A percentile compares a stretch with the other conserved stretches of the same genome.
phyloP scores from a whole-genome alignment of 2,888 invertebrate species.

The Thymelicus acteon region DNA sequence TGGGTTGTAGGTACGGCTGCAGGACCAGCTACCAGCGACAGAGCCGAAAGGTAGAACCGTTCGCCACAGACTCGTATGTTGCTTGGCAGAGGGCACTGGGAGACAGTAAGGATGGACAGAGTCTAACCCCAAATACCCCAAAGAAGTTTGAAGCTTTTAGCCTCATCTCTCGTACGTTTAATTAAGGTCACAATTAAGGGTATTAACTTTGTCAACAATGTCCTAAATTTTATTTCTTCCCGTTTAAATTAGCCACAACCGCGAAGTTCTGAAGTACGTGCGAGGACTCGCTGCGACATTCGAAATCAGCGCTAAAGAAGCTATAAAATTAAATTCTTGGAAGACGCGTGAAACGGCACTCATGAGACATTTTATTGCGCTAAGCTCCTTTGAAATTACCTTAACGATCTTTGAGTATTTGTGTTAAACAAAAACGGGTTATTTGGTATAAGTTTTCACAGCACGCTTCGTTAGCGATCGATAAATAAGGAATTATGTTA shows the following conservation, averaged over 20 bases:
- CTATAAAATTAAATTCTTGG: conserved; percentile 63
- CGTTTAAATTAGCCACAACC: not conserved
- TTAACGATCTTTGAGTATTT: conserved; percentile 44
- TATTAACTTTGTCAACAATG: too few relatives aligned
- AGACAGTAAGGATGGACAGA: too few relatives aligned
- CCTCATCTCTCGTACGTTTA: too few relatives aligned
- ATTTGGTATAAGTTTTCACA: conserved; percentile 26
- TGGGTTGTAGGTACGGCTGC: too few relatives aligned
- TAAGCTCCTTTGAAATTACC: conserved; percentile 56
- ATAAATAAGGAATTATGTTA: conserved; percentile 25
- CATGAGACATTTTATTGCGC: conserved; percentile 47
- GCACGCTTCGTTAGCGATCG: conserved; percentile 21
- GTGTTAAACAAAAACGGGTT: conserved; percentile 32
- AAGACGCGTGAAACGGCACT: conserved; percentile 61
- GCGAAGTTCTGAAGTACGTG: conserved; percentile 9
- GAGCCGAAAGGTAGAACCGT: too few relatives aligned
- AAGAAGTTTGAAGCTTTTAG: too few relatives aligned
- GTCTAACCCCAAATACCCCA: too few relatives aligned
- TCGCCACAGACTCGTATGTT: too few relatives aligned
- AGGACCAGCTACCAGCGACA: too few relatives aligned
- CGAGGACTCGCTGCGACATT: conserved; percentile 45
- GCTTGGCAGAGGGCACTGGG: too few relatives aligned
- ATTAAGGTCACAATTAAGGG: too few relatives aligned
- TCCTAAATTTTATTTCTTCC: not conserved
- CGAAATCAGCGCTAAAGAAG: conserved; percentile 66